phyloP scores from a whole-genome alignment of 2,797 vertebrate genomes.

The Fratercula arctica region DNA sequence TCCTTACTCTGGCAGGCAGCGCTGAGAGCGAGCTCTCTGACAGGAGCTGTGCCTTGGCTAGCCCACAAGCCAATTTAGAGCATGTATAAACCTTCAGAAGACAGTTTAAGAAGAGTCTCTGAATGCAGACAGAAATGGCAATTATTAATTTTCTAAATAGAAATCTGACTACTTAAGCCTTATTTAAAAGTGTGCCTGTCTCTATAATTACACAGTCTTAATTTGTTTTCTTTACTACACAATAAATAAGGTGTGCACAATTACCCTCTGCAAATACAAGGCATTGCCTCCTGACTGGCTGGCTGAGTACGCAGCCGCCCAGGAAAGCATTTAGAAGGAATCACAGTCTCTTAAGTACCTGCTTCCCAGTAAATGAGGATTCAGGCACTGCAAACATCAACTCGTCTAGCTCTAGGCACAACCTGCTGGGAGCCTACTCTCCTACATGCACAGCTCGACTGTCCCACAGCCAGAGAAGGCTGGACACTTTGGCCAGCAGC shows the following conservation, averaged over 20 bases:
- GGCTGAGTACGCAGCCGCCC: neutral
- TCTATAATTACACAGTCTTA: conserved; percentile 75
- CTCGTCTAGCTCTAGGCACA: neutral
- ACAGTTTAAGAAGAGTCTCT: conserved; percentile 1
- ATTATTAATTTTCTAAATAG: conserved; percentile 76
- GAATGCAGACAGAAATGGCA: conserved; percentile 11
- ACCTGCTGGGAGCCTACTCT: neutral
- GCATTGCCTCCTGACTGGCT: neutral
- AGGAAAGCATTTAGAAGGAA: conserved; percentile 21
- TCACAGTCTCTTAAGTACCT: neutral
- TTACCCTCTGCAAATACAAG: conserved; percentile 48
- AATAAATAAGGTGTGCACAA: conserved; percentile 70
- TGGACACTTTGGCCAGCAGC: neutral
- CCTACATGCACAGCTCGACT: neutral
- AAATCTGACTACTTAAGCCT: conserved; percentile 68
- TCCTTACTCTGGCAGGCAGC: neutral
- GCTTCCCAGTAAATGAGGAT: neutral
- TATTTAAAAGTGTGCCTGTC: conserved; percentile 71
- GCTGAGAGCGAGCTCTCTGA: neutral
- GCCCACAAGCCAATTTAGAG: conserved; percentile 15
- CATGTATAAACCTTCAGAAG: conserved; percentile 9
- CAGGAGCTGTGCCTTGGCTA: neutral
- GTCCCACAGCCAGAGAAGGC: neutral
- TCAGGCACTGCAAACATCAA: neutral
- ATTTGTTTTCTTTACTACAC: conserved; percentile 78